Evolutionary conservation across 2,113 vertebrate species (phyloP).

Genomic region (Rhagologus leucostigma): DNA sequence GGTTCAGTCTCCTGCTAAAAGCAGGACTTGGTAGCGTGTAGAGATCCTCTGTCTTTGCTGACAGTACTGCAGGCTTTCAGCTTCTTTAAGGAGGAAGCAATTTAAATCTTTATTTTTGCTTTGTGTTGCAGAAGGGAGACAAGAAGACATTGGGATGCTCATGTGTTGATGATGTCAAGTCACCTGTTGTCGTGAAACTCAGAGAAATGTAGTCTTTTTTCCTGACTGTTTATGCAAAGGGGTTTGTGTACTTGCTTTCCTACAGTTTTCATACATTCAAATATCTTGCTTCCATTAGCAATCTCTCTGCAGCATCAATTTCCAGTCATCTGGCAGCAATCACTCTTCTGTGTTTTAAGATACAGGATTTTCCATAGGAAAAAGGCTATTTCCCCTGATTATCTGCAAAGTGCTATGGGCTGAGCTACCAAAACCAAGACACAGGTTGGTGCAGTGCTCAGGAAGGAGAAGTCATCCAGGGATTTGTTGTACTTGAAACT

Average conservation of each 20-base stretch:
- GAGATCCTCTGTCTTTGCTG: neutral
- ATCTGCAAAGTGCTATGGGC: neutral
- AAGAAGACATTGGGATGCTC: neutral
- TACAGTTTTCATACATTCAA: neutral
- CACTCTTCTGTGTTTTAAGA: neutral
- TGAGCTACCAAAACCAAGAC: neutral
- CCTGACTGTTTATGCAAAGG: neutral
- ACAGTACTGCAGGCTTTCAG: neutral
- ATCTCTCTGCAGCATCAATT: neutral
- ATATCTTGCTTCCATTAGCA: neutral
- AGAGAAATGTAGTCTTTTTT: neutral
- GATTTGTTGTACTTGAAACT: neutral
- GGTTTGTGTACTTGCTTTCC: neutral
- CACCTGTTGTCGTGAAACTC: neutral
- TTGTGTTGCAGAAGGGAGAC: neutral
- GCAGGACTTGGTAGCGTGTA: neutral
- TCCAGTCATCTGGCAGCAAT: neutral
- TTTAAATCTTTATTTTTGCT: neutral
- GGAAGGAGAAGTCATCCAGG: neutral
- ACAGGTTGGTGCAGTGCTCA: neutral
- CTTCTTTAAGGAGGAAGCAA: neutral
- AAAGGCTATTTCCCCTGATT: neutral
- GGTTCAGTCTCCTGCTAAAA: neutral
- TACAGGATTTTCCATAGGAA: constrained; percentile 9
- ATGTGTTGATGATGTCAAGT: neutral